A percentile compares a stretch with the other conserved stretches of the same genome.
Conservation (phyloP, 2,113 vertebrate genomes). For the Phyllostomus hastatus region DNA sequence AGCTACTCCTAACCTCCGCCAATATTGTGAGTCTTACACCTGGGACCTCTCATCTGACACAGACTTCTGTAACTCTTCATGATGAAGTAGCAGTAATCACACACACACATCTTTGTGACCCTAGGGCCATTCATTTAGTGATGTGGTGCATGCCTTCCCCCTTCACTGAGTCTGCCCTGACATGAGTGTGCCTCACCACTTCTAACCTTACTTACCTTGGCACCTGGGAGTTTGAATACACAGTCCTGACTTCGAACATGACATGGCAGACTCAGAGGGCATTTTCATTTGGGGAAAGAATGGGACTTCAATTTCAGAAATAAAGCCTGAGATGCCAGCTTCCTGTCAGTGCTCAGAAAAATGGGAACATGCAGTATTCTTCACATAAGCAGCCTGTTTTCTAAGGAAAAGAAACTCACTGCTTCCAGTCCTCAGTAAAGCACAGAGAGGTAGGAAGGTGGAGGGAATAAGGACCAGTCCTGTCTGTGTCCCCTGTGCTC, state of each 20-base stretch:
- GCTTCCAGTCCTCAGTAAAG: neutral
- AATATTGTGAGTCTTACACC: neutral
- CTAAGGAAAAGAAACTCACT: constrained; percentile 31
- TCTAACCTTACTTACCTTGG: constrained; percentile 68
- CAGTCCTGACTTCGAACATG: constrained; percentile 76
- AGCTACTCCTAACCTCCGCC: neutral
- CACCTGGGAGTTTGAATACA: constrained; percentile 74
- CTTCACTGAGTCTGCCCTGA: neutral
- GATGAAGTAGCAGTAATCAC: neutral
- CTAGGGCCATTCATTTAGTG: constrained; percentile 27
- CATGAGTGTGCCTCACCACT: constrained; percentile 54
- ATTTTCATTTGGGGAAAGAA: constrained; percentile 76
- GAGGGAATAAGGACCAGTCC: neutral
- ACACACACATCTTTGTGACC: neutral
- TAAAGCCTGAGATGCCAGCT: constrained; percentile 73
- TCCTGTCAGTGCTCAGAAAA: constrained; percentile 68
- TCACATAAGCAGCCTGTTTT: constrained; percentile 56
- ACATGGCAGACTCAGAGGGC: constrained; percentile 76
- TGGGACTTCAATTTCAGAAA: constrained; percentile 76
- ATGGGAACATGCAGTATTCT: constrained; percentile 74
- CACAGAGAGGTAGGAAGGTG: neutral
- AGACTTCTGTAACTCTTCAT: constrained; percentile 7
- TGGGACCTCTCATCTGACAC: rapidly evolving
- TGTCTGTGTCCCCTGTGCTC: neutral
- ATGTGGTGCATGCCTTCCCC: constrained; percentile 34